Evolutionary conservation across 2,888 invertebrate species (phyloP), one percentile per base, ranked within the genome.

Genomic region (Andrena praecox): DNA sequence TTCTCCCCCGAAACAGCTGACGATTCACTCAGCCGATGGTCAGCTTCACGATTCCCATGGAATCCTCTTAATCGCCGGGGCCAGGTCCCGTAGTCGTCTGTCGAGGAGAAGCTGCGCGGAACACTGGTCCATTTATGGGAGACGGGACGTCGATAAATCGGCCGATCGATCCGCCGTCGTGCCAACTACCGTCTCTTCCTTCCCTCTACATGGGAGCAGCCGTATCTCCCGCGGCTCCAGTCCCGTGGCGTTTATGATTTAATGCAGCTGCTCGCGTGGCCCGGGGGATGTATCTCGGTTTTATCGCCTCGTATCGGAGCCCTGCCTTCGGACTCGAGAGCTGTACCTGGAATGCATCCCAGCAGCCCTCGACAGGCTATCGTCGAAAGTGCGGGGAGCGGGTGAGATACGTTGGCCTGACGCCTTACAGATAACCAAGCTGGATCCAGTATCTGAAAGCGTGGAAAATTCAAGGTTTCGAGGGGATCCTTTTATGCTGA

Each of bases 181-280:
- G 54, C 31, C 68, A 60, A 63, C 33, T 48, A n/a, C 54, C 83
- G 68, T 35, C 56, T 35, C 8, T 68, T 35, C 50, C 50, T 76
- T 42, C 50, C 42, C 20, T 56, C 56, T 48, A 78, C 82, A 79
- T 75, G 66, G 84, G 80, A 79, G 81, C 85, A 86, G 77, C 85
- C 52, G 64, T 86, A 82, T 87, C 86, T 85, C 88, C 85, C 77
- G 77, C 78, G 70, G 85, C 79, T 84, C 81, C 86, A 87, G 85
- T 87, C 89, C 86, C 67, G 85, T 85, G 87, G 89, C 85, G 86
- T 86, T 89, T 91, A 90, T 89, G 89, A 90, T 90, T 90, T 89
- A 90, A 80, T 75, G 82, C 62, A 80, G 84, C 82, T 72, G 76
- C 76, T 87, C 86, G 73, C 76, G 77, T 77, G 77, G 54, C 59